These are phyloP conservation scores for Bombus impatiens DNA, from an alignment of 1,140 invertebrate species.

Conservation along the genomic window DNA sequence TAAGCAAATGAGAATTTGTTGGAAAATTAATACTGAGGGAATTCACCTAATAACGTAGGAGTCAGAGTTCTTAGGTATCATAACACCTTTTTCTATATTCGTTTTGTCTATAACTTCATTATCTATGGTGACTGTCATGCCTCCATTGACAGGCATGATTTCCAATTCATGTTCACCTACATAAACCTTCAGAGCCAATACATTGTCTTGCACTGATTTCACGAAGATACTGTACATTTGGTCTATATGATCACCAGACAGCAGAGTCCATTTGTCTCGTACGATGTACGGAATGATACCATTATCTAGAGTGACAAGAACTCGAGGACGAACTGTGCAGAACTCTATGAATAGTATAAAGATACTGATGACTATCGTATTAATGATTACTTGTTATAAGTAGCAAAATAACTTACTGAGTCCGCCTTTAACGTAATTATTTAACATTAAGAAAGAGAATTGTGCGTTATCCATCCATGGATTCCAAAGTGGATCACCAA, in stretches of 20 bases:
- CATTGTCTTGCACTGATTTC: constrained; percentile 51
- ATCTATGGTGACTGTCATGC: constrained; percentile 54
- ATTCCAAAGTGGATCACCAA: constrained; percentile 56
- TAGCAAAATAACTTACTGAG: constrained; percentile 49
- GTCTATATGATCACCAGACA: constrained; percentile 59
- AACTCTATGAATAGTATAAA: constrained; percentile 54
- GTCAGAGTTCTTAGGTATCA: constrained; percentile 49
- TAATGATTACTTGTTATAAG: not conserved
- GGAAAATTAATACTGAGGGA: not conserved
- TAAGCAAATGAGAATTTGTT: not conserved
- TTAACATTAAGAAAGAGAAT: constrained; percentile 44
- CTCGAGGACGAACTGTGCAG: constrained; percentile 67
- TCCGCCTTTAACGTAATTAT: constrained; percentile 24
- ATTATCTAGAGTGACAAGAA: constrained; percentile 61
- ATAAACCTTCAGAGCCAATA: constrained; percentile 61
- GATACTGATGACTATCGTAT: not conserved
- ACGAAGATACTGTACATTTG: constrained; percentile 66
- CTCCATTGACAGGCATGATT: constrained; percentile 46
- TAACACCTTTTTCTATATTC: constrained; percentile 45
- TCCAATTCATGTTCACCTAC: constrained; percentile 56
- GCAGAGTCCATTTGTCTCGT: constrained; percentile 66
- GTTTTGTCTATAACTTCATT: constrained; percentile 49
- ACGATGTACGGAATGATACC: constrained; percentile 52
- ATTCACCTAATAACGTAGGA: constrained; percentile 63
- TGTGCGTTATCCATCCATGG: constrained; percentile 65